Base-by-base conservation (phyloP, 1,140 invertebrate genomes). In the Geopemphigus sp. region DNA sequence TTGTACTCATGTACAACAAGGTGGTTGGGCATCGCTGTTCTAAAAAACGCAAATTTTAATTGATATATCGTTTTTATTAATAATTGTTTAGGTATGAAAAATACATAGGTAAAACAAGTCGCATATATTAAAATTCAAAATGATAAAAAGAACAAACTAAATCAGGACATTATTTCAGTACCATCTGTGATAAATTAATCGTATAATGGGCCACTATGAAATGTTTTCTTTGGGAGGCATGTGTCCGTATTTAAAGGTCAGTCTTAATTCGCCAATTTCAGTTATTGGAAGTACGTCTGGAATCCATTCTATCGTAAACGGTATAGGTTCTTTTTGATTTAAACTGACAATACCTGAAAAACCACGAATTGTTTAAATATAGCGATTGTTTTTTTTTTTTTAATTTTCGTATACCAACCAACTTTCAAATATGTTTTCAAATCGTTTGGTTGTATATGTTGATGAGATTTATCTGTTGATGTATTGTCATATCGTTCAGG, bases 291-390 rank as follows among this genome's bases (percentile, higher is more conserved):
- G 85, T 81, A 93, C 88, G 83, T 92, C 90, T 3, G 91, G 91
- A 82, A 91, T 92, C 91, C 91, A 93, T 85, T 93, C 91, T 72
- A 93, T 91, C 19, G 90, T 86, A 84, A 93, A 92, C 61, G 91
- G 91, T n/a, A 88, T 90, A 22, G 89, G 88, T 70, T 90, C 88
- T 66, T 88, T 88, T 84, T 90, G 88, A 82, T 90, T 87, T 10
- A 26, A 17, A 78, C 19, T 78, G 14, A 78, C 17, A 82, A 88
- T 88, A 73, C 90, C 90, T 90, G 80, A 17, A 85, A 85, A 82
- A 85, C 82, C 84, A 81, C 47, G 80, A 63, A 26, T 47, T 26
- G 19, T 19, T 64, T 59, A 45, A 68, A 72, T 68, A 82, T 82
- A 45, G 61, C n/a, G 50, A 74, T 81, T 32, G 8, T 4, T 4